Conservation (phyloP, 2,888 invertebrate species). For the Protophormia terraenovae region DNA sequence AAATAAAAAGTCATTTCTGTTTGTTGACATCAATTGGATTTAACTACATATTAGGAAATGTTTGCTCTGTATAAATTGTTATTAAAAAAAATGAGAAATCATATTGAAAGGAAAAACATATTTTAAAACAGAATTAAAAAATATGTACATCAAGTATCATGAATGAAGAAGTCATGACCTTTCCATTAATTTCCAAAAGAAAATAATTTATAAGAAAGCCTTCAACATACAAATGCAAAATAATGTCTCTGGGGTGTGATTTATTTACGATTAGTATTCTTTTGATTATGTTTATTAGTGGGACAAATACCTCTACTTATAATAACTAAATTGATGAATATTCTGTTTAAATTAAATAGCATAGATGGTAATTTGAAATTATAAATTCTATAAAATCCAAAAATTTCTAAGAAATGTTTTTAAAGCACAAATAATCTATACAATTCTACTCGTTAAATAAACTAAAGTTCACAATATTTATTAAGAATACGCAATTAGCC, state of each 20-base stretch:
- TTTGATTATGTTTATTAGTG: not conserved
- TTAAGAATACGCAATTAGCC: not conserved
- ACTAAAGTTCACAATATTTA: not conserved
- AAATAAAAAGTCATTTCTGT: no score
- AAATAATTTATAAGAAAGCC: no score
- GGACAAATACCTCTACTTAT: not conserved
- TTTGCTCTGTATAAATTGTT: constrained; percentile 21
- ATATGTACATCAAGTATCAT: no score
- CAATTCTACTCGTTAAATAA: not conserved
- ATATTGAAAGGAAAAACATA: not conserved
- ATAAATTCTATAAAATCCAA: no score
- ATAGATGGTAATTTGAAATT: no score
- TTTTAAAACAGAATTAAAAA: not conserved
- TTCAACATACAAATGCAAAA: no score
- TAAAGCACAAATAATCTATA: not conserved
- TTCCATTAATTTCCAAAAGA: no score
- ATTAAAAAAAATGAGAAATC: not conserved
- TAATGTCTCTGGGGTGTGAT: no score
- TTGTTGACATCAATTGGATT: constrained; percentile 27
- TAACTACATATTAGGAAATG: constrained; percentile 16
- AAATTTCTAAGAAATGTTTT: no score
- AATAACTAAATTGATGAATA: no score
- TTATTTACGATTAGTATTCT: not conserved
- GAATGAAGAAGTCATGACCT: no score
- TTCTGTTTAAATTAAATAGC: no score